These are phyloP conservation scores for Fringilla coelebs DNA, from an alignment of 2,797 vertebrate genomes.

Conservation along the genomic window DNA sequence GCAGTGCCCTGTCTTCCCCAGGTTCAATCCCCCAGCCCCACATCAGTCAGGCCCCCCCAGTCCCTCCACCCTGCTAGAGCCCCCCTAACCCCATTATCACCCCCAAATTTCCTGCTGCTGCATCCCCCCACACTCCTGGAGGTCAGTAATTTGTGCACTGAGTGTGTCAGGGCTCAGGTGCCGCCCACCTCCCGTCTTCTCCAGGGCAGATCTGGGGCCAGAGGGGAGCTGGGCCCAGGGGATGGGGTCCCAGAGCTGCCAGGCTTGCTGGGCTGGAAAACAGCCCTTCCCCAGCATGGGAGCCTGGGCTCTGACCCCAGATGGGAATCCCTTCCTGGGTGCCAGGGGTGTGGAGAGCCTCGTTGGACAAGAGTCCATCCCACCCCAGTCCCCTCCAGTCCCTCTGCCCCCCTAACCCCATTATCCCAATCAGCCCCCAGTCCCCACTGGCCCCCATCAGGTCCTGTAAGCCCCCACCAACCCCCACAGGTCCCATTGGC, in stretches of 20 bases:
- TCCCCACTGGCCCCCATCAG: not conserved
- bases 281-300: not conserved
- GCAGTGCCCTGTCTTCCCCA: not conserved
- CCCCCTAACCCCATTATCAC: too few species aligned
- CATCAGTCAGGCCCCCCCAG: not conserved
- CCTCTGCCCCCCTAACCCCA: not conserved
- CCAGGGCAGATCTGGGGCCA: too few species aligned
- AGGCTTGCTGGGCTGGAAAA: not conserved
- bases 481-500: rapidly evolving
- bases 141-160: not conserved
- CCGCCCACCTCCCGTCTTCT: rapidly evolving
- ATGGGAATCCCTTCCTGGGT: not conserved
- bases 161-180: not conserved
- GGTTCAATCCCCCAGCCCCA: not conserved
- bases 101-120: not conserved
- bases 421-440: not conserved
- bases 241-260: not conserved
- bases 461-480: not conserved
- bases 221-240: not conserved
- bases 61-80: too few species aligned
- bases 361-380: not conserved
- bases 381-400: not conserved
- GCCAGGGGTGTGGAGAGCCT: not conserved
- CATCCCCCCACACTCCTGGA: not conserved
- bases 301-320: not conserved